phyloP scores from a whole-genome alignment of 1,140 invertebrate species.

The Drosophila virilis region DNA sequence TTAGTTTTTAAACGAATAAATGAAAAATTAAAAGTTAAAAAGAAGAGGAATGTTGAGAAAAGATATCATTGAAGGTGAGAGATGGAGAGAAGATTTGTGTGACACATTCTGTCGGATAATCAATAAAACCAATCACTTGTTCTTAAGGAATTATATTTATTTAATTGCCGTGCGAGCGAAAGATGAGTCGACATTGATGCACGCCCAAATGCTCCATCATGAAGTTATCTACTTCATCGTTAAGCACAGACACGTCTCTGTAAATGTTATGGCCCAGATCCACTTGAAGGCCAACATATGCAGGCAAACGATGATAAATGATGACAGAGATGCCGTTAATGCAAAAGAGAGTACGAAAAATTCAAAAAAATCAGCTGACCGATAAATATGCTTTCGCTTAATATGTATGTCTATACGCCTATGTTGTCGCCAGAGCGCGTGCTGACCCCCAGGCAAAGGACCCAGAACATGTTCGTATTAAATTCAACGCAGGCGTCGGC shows the following conservation, averaged over 20 bases:
- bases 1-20: too few species aligned
- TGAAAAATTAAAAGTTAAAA: too few species aligned
- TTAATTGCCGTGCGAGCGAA: conserved; percentile 24
- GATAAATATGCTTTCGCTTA: conserved; percentile 56
- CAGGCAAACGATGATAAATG: conserved; percentile 75
- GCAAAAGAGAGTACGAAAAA: conserved; percentile 39
- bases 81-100: not conserved
- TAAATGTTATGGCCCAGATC: conserved; percentile 44
- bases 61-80: not conserved
- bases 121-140: conserved; percentile 7
- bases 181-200: conserved; percentile 16
- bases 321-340: conserved; percentile 64
- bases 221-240: conserved; percentile 32
- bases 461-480: conserved; percentile 39
- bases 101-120: not conserved
- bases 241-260: conserved; percentile 41
- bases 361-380: conserved; percentile 58
- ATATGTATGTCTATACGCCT: conserved; percentile 64
- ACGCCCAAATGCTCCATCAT: conserved; percentile 14
- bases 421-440: conserved; percentile 32
- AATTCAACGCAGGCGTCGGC: conserved; percentile 56
- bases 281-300: conserved; percentile 71
- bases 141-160: conserved; percentile 15
- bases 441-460: conserved; percentile 2
- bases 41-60: not conserved